Conservation (phyloP, 2,797 vertebrate genomes). For the Rhincodon typus region DNA sequence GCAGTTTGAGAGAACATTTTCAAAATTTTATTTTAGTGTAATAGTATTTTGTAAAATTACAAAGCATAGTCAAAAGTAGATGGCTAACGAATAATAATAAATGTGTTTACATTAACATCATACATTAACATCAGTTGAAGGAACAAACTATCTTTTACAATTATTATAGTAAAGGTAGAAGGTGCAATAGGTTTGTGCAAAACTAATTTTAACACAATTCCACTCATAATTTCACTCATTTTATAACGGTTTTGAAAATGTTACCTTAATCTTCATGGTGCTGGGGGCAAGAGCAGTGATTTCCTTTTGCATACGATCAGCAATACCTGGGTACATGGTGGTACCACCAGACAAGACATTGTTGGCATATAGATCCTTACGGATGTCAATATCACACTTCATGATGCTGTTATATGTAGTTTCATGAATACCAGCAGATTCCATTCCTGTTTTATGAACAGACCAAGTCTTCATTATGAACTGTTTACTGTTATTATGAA, state of each 20-base stretch:
- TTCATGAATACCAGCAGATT: conserved; percentile 64
- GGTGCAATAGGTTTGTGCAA: background rate
- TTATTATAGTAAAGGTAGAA: too few relatives aligned
- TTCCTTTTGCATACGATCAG: conserved; percentile 92
- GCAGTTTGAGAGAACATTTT: background rate
- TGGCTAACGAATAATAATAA: background rate
- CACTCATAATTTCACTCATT: background rate
- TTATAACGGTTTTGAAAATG: background rate
- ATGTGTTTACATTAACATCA: background rate
- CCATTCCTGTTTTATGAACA: conserved; percentile 54
- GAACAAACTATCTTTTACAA: background rate
- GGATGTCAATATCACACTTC: conserved; percentile 74
- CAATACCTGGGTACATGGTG: conserved; percentile 91
- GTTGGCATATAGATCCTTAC: conserved; percentile 87
- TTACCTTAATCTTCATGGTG: conserved; percentile 90
- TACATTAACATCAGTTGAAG: background rate
- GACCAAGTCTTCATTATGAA: background rate
- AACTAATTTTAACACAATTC: background rate
- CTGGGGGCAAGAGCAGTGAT: conserved; percentile 85
- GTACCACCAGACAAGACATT: conserved; percentile 86
- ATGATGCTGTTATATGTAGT: conserved; percentile 68
- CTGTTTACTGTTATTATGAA: background rate
- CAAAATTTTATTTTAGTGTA: background rate
- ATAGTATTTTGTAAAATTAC: background rate
- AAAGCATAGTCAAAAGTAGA: background rate